Percentiles rank a stretch among this genome's conserved stretches.
phyloP scores from a whole-genome alignment of 2,113 vertebrate genomes.

The Nicator chloris region DNA sequence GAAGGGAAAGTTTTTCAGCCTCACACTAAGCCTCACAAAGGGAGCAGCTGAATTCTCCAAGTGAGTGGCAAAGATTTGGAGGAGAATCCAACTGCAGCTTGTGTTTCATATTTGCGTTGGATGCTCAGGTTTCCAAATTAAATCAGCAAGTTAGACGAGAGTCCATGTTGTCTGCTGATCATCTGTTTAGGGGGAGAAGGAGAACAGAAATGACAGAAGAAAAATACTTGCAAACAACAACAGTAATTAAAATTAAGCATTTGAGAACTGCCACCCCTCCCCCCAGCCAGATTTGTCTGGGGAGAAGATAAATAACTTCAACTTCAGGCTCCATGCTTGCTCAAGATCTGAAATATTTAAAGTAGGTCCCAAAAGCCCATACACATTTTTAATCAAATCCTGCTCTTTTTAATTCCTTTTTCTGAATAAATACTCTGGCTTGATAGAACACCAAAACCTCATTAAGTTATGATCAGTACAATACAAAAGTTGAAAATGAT shows the following conservation, averaged over 20 bases:
- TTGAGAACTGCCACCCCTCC: slow-evolving; percentile 23
- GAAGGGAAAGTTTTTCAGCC: background rate
- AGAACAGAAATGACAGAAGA: slow-evolving; percentile 7
- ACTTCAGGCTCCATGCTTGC: slow-evolving; percentile 50
- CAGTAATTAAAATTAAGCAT: slow-evolving; percentile 66
- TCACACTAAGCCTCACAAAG: background rate
- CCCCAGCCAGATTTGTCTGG: slow-evolving; percentile 25
- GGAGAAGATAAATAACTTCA: slow-evolving; percentile 61
- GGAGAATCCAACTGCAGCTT: background rate
- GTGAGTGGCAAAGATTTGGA: background rate
- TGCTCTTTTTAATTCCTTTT: slow-evolving; percentile 52
- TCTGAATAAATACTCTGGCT: slow-evolving; percentile 37
- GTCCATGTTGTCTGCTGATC: slow-evolving; percentile 27
- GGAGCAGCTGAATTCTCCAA: background rate
- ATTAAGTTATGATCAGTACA: slow-evolving; percentile 56
- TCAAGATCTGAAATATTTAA: slow-evolving; percentile 68
- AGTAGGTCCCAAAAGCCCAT: slow-evolving; percentile 48
- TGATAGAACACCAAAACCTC: slow-evolving; percentile 65
- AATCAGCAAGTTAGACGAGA: slow-evolving; percentile 24
- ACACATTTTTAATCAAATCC: slow-evolving; percentile 69
- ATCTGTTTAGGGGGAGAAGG: slow-evolving; percentile 4
- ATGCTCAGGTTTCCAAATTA: background rate
- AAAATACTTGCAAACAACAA: slow-evolving; percentile 31
- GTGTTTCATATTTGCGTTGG: background rate
- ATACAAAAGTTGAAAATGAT: slow-evolving; percentile 63